These are phyloP conservation scores for Pipistrellus kuhlii DNA, from an alignment of 2,797 vertebrate genomes.

Conservation along the genomic window DNA sequence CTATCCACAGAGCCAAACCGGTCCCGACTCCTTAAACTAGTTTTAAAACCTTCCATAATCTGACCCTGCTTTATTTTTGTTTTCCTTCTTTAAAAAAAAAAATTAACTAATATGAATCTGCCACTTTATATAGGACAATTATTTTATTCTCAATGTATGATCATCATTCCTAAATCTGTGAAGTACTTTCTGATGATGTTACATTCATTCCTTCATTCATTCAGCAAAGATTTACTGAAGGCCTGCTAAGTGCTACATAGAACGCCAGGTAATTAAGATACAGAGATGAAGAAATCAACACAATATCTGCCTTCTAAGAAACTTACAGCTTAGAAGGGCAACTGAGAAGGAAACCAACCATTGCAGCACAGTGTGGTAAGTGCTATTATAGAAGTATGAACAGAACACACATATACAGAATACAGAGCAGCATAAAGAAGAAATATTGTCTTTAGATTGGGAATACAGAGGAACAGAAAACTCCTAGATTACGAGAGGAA, in stretches of 20 bases:
- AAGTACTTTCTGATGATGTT: neutral
- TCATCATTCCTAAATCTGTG: neutral
- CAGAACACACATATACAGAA: neutral
- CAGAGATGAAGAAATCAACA: neutral
- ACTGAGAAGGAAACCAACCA: neutral
- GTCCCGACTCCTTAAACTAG: constrained; percentile 22
- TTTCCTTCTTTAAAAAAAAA: neutral
- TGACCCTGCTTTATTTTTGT: neutral
- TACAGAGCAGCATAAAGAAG: neutral
- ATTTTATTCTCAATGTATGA: neutral
- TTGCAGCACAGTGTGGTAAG: neutral
- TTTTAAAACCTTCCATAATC: neutral
- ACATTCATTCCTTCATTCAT: neutral
- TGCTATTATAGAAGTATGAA: neutral
- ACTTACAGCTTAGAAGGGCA: neutral
- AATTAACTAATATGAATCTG: constrained; percentile 4
- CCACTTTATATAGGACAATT: neutral
- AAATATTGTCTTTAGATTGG: neutral
- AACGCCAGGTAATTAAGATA: neutral
- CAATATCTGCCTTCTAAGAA: neutral
- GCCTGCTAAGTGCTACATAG: neutral
- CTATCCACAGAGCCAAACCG: too few species aligned
- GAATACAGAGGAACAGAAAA: neutral
- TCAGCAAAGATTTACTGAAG: neutral
- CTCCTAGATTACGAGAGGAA: neutral